Evolutionary conservation across 2,888 invertebrate genomes (phyloP).

Genomic region (Bellardia pandia): DNA sequence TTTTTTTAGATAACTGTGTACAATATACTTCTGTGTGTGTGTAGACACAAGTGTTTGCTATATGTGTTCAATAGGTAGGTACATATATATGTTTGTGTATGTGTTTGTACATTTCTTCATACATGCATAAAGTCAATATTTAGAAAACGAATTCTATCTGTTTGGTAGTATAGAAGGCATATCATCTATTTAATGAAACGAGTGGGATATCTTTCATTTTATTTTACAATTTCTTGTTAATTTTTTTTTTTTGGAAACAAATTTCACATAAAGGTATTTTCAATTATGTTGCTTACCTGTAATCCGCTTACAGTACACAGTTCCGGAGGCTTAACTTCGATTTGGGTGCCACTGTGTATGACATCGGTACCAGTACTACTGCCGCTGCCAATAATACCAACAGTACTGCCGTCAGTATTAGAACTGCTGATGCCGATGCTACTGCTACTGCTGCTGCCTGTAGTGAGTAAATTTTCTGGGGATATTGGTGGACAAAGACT

Average conservation of each 20-base stretch:
- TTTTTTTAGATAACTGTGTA: not conserved
- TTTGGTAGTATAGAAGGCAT: conserved; percentile 37
- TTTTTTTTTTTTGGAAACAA: conserved; percentile 22
- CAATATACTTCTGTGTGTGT: not conserved
- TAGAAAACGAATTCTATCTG: conserved; percentile 47
- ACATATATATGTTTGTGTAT: not conserved
- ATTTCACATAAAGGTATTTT: conserved; percentile 74
- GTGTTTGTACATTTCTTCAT: conserved; percentile 29
- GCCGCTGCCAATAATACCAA: conserved; percentile 68
- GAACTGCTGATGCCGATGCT: conserved; percentile 17
- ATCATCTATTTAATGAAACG: conserved; percentile 59
- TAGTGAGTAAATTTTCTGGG: conserved; percentile 81
- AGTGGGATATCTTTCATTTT: conserved; percentile 55
- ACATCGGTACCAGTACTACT: conserved; percentile 79
- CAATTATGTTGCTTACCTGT: conserved; percentile 87
- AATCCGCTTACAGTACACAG: conserved; percentile 85
- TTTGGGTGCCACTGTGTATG: conserved; percentile 83
- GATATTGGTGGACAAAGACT: conserved; percentile 83
- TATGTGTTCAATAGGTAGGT: conserved; percentile 1
- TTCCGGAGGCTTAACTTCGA: conserved; percentile 87
- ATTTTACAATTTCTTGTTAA: conserved; percentile 41
- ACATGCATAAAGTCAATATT: conserved; percentile 60
- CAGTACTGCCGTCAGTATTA: conserved; percentile 84
- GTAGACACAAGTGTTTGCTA: not conserved
- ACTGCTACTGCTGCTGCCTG: conserved; percentile 78